These are phyloP conservation scores for Metopolophium dirhodum DNA, from an alignment of 1,140 invertebrate species.

Conservation along the genomic window DNA sequence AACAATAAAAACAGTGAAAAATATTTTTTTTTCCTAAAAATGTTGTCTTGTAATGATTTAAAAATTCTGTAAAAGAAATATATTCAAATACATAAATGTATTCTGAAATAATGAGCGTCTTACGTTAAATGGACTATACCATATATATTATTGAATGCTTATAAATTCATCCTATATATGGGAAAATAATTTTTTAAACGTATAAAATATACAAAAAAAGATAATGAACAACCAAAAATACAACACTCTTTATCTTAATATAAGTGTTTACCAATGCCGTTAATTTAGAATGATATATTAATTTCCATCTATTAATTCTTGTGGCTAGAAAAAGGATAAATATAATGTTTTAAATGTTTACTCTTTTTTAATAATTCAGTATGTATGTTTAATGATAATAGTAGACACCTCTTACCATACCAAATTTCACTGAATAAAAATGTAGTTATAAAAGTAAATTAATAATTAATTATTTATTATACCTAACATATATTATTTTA, in stretches of 20 bases:
- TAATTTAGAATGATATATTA: conserved; percentile 19
- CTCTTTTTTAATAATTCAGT: not conserved
- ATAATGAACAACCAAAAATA: not conserved
- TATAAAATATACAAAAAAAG: not conserved
- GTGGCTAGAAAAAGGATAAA: not conserved
- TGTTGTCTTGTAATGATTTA: too few relatives aligned
- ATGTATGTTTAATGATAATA: not conserved
- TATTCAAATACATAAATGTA: too few relatives aligned
- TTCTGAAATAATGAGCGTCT: too few relatives aligned
- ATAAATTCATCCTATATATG: not conserved
- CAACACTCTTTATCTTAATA: not conserved
- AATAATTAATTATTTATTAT: not conserved
- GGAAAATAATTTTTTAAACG: not conserved
- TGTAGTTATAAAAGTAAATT: not conserved
- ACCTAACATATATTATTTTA: not conserved
- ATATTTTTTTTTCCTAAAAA: too few relatives aligned
- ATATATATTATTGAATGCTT: not conserved
- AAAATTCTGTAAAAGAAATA: too few relatives aligned
- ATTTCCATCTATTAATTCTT: conserved; percentile 11
- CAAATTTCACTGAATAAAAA: conserved; percentile 1
- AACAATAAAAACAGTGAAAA: too few relatives aligned
- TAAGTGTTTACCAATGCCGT: not conserved
- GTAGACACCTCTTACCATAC: not conserved
- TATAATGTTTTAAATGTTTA: not conserved
- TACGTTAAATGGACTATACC: too few relatives aligned